phyloP scores from a whole-genome alignment of 2,888 invertebrate genomes.

The Rhagium mordax region DNA sequence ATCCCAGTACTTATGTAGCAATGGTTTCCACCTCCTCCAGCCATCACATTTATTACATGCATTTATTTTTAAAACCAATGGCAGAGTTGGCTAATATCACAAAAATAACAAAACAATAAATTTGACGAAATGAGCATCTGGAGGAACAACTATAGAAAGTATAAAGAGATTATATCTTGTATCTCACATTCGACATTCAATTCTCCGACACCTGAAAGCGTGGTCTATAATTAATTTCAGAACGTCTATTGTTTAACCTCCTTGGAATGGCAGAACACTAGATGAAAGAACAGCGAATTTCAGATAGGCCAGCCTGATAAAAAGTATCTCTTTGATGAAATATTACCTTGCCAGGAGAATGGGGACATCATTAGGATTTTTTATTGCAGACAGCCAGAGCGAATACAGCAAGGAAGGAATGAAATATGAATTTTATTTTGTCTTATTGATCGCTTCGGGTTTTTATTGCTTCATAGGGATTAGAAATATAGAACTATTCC shows the following conservation, averaged over 20 bases:
- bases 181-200: background rate
- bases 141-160: background rate
- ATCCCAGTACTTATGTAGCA: too few relatives aligned
- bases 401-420: slow-evolving; percentile 1
- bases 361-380: slow-evolving; percentile 25
- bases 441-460: slow-evolving; percentile 12
- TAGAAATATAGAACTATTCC: background rate
- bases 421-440: slow-evolving; percentile 13
- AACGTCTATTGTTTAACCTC: slow-evolving; percentile 24
- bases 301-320: slow-evolving; percentile 30
- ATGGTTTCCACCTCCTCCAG: too few relatives aligned
- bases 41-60: background rate
- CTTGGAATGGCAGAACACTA: slow-evolving; percentile 13
- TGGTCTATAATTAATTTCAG: slow-evolving; percentile 26
- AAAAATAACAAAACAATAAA: background rate
- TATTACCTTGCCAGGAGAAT: slow-evolving; percentile 25
- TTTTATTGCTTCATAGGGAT: background rate
- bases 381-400: slow-evolving; percentile 11
- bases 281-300: slow-evolving; percentile 31
- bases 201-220: slow-evolving; percentile 18
- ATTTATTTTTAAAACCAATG: background rate
- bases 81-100: background rate
- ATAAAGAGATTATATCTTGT: background rate
- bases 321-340: slow-evolving; percentile 32
- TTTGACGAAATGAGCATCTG: background rate